A percentile compares a stretch with the other conserved stretches of the same genome.
Conservation (phyloP, 2,888 invertebrate genomes). For the Drosophila birchii region DNA sequence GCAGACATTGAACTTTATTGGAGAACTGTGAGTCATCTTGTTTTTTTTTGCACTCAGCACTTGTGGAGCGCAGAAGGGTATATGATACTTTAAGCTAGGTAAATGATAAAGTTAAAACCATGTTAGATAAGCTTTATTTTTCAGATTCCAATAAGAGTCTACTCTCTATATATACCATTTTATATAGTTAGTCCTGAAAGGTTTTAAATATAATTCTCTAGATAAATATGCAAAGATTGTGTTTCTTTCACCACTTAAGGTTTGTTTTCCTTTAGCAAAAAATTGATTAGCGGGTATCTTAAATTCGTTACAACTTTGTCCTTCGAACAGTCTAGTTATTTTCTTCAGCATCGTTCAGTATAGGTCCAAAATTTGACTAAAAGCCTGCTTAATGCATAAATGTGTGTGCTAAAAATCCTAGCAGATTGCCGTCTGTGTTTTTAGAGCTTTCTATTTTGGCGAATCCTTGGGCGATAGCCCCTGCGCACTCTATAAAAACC, state of each 20-base stretch:
- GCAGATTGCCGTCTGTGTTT: constrained; percentile 4
- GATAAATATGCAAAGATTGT: not conserved
- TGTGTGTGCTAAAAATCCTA: constrained; percentile 13
- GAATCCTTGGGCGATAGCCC: constrained; percentile 9
- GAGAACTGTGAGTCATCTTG: constrained; percentile 1
- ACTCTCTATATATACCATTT: not conserved
- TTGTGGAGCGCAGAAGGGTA: not conserved
- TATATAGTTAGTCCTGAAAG: not conserved
- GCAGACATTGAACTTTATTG: constrained; percentile 3
- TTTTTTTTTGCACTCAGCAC: not conserved
- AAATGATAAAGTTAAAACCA: not conserved
- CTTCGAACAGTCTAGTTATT: not conserved
- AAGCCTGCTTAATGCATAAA: constrained; percentile 16
- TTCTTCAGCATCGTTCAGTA: not conserved
- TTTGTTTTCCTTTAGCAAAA: not conserved
- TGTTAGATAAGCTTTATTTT: not conserved
- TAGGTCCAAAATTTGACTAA: constrained; percentile 27
- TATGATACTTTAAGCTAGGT: not conserved
- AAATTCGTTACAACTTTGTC: not conserved
- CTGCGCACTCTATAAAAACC: constrained; percentile 46
- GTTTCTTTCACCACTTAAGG: not conserved
- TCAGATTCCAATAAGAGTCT: not conserved
- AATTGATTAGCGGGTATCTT: not conserved
- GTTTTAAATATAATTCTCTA: not conserved
- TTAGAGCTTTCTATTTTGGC: constrained; percentile 28